These are phyloP conservation scores for Cephalopachus bancanus DNA, from an alignment of 2,797 vertebrate genomes.

Conservation along the genomic window DNA sequence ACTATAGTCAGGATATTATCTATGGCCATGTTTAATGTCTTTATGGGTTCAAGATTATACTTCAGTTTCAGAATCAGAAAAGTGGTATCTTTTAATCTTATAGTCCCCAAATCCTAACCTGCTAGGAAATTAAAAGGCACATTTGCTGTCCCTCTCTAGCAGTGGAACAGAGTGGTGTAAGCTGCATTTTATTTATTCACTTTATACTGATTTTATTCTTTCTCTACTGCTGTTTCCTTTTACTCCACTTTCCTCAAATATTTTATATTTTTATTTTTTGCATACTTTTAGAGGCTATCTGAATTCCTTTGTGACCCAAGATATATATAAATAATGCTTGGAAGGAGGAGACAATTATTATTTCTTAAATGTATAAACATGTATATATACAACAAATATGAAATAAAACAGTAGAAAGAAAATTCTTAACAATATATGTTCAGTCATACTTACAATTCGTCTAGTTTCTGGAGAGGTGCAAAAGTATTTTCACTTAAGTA, in stretches of 20 bases:
- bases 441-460: conserved; percentile 94
- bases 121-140: not conserved
- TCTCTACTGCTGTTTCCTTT: conserved; percentile 40
- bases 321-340: not conserved
- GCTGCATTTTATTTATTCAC: not conserved
- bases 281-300: conserved; percentile 35
- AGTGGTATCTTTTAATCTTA: not conserved
- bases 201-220: not conserved
- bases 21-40: not conserved
- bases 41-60: not conserved
- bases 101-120: not conserved
- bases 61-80: not conserved
- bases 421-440: not conserved
- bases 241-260: not conserved
- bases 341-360: conserved; percentile 3
- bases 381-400: not conserved
- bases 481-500: conserved; percentile 94
- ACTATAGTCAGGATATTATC: not conserved
- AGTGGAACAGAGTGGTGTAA: not conserved
- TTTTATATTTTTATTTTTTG: conserved; percentile 52
- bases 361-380: conserved; percentile 34
- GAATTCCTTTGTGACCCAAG: conserved; percentile 10
- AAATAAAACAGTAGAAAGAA: conserved; percentile 27
- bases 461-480: conserved; percentile 93
- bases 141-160: not conserved